These are phyloP conservation scores for Argyrosomus japonicus DNA, from an alignment of 2,113 vertebrate genomes.

Conservation along the genomic window DNA sequence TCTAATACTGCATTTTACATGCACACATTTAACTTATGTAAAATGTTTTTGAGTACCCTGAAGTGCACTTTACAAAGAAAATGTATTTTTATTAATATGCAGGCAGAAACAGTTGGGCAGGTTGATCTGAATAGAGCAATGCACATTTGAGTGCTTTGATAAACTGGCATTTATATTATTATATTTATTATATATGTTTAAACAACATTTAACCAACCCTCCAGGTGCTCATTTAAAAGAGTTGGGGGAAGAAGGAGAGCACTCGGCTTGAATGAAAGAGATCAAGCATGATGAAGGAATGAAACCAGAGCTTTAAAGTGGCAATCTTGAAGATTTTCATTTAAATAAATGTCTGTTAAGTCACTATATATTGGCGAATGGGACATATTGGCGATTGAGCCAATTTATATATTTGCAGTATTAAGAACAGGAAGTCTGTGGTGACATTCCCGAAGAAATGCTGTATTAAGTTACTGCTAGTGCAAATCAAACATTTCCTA, in stretches of 20 bases:
- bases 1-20: background rate
- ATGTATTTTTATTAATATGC: background rate
- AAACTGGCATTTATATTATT: background rate
- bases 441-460: too few relatives aligned
- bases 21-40: too few relatives aligned
- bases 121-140: background rate
- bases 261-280: background rate
- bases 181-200: background rate
- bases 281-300: background rate
- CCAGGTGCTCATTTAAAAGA: background rate
- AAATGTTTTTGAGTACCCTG: too few relatives aligned
- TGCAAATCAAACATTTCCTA: too few relatives aligned
- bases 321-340: too few relatives aligned
- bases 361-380: too few relatives aligned
- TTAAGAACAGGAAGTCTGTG: too few relatives aligned
- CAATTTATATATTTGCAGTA: too few relatives aligned
- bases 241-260: background rate
- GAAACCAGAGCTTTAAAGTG: background rate
- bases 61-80: too few relatives aligned
- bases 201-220: background rate
- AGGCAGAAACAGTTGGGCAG: constrained; percentile 23
- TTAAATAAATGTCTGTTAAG: too few relatives aligned
- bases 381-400: too few relatives aligned
- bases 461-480: too few relatives aligned
- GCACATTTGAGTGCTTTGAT: background rate